Conservation (phyloP, 2,113 vertebrate species). For the Hippolais icterina region DNA sequence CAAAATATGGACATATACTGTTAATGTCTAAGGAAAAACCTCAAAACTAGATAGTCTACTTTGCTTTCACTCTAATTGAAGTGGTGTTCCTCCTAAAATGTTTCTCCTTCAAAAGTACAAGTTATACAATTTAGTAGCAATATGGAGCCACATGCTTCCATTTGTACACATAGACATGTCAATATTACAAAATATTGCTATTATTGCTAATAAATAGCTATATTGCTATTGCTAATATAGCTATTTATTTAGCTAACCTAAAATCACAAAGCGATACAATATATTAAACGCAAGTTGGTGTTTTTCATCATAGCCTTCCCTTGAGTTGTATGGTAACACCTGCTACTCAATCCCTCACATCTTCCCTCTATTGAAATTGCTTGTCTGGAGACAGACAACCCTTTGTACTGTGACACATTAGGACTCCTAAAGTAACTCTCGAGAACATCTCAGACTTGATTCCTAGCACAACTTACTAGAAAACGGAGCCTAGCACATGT, state of each 20-base stretch:
- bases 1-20: background rate
- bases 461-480: background rate
- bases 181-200: background rate
- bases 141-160: background rate
- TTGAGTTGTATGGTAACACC: background rate
- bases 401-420: background rate
- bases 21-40: background rate
- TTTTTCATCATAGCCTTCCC: background rate
- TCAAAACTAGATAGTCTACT: background rate
- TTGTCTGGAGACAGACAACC: background rate
- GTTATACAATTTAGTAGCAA: background rate
- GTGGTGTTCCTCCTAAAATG: background rate
- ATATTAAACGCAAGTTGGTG: background rate
- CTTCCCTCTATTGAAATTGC: background rate
- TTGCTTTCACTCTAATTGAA: background rate
- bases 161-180: background rate
- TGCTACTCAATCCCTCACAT: background rate
- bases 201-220: too few relatives aligned
- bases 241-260: background rate
- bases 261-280: background rate
- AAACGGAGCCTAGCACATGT: background rate
- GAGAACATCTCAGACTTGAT: background rate
- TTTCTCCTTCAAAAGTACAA: background rate
- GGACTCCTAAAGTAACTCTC: background rate
- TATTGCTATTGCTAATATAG: too few relatives aligned